Percentiles rank a stretch among this genome's conserved stretches.
Evolutionary conservation across 1,140 invertebrate genomes (phyloP).

Genomic region (Hylaeus volcanicus): DNA sequence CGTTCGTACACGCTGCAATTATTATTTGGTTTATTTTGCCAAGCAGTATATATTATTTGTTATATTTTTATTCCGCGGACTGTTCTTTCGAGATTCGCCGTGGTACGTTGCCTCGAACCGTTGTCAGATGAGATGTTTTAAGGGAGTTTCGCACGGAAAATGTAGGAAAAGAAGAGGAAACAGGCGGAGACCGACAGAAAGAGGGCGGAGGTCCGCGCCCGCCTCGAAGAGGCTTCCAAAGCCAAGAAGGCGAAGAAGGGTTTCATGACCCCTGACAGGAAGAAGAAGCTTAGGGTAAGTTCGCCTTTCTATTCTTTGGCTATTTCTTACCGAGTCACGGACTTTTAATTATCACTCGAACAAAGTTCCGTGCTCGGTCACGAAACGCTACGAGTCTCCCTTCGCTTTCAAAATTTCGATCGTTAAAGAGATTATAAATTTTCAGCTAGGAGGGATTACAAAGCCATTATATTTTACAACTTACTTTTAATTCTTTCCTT

Average conservation of each 20-base stretch:
- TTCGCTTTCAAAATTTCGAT: background rate
- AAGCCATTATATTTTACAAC: too few relatives aligned
- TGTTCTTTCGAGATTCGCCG: constrained; percentile 10
- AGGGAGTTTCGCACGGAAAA: constrained; percentile 69
- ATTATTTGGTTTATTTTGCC: too few relatives aligned
- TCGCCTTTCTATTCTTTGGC: constrained; percentile 22
- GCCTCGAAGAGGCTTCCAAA: constrained; percentile 96
- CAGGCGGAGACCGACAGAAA: constrained; percentile 96
- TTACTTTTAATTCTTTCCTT: too few relatives aligned
- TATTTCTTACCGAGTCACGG: background rate
- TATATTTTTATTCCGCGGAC: background rate
- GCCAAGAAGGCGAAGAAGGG: constrained; percentile 98
- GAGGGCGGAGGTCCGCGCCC: constrained; percentile 96
- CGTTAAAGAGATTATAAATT: background rate
- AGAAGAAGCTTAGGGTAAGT: constrained; percentile 98
- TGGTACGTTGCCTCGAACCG: constrained; percentile 14
- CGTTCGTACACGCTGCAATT: too few relatives aligned
- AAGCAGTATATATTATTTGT: background rate
- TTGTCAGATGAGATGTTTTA: constrained; percentile 62
- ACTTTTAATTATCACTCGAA: background rate
- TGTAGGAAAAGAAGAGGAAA: constrained; percentile 95
- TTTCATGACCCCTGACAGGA: constrained; percentile 99
- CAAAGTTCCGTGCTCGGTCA: background rate
- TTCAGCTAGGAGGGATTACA: too few relatives aligned
- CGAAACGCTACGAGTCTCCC: background rate